A percentile compares a stretch with the other conserved stretches of the same genome.
These are phyloP conservation scores for Pararge aegeria DNA, from an alignment of 1,140 invertebrate genomes.

Conservation along the genomic window DNA sequence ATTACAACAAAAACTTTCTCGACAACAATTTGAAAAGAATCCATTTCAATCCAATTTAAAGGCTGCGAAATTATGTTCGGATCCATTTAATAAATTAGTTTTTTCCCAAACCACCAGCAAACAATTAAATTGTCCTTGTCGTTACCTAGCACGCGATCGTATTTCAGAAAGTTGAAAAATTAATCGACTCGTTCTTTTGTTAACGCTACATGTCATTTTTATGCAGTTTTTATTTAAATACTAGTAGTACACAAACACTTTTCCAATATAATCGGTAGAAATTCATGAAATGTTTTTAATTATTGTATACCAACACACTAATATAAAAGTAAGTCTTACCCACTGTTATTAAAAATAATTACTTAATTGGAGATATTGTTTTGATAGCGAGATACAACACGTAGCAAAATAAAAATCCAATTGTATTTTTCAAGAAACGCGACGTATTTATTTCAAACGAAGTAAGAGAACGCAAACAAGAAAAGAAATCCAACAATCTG, in stretches of 20 bases:
- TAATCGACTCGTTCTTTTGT: neutral
- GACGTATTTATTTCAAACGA: slow-evolving; percentile 4
- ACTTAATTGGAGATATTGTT: no score
- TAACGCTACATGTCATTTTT: neutral
- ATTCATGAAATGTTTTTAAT: no score
- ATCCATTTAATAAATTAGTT: slow-evolving; percentile 11
- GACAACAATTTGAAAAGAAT: neutral
- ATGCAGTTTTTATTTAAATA: neutral
- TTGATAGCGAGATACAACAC: neutral
- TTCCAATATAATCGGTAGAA: no score
- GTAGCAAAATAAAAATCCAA: neutral
- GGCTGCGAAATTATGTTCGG: neutral
- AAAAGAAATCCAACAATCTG: slow-evolving; percentile 9
- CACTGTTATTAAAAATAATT: no score
- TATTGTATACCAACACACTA: no score
- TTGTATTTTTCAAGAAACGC: neutral
- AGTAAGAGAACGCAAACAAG: neutral
- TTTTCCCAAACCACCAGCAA: slow-evolving; percentile 6
- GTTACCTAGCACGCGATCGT: slow-evolving; percentile 11
- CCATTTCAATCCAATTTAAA: neutral
- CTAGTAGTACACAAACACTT: no score
- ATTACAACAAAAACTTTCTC: neutral
- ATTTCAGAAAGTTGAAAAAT: slow-evolving; percentile 3
- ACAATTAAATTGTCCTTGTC: slow-evolving; percentile 15
- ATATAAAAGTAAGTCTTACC: no score